Percentiles rank a stretch among this genome's conserved stretches.
Evolutionary conservation across 2,888 invertebrate genomes (phyloP).

Genomic region (Agrypnus murinus): DNA sequence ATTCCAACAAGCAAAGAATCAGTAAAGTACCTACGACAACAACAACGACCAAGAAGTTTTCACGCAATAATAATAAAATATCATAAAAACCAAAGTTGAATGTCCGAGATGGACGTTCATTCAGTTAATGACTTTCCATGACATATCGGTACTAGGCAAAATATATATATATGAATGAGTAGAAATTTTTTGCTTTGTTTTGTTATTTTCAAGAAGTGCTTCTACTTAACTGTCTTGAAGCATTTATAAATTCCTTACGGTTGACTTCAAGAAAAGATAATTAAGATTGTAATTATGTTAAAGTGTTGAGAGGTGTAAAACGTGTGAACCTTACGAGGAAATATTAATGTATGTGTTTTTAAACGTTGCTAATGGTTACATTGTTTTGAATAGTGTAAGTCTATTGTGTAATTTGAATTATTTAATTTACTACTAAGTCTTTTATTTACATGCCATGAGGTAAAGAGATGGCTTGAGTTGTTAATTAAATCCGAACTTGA

Average conservation of each 20-base stretch:
- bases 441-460: too few species aligned
- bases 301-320: slow-evolving; percentile 15
- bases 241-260: slow-evolving; percentile 11
- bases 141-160: slow-evolving; percentile 15
- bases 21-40: not conserved
- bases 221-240: not conserved
- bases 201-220: slow-evolving; percentile 11
- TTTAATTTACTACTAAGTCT: too few species aligned
- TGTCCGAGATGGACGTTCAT: slow-evolving; percentile 24
- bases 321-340: slow-evolving; percentile 7
- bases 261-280: slow-evolving; percentile 14
- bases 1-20: too few species aligned
- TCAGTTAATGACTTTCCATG: slow-evolving; percentile 24
- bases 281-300: slow-evolving; percentile 10
- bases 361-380: not conserved
- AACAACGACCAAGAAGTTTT: not conserved
- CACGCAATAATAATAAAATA: slow-evolving; percentile 14
- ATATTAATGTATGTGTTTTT: not conserved
- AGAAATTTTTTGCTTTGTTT: slow-evolving; percentile 10
- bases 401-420: too few species aligned
- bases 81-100: slow-evolving; percentile 24
- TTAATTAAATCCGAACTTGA: too few species aligned
- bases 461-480: too few species aligned
- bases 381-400: not conserved
- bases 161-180: slow-evolving; percentile 25